Evolutionary conservation across 1,140 invertebrate species (phyloP).

Genomic region (Teleopsis dalmanni): DNA sequence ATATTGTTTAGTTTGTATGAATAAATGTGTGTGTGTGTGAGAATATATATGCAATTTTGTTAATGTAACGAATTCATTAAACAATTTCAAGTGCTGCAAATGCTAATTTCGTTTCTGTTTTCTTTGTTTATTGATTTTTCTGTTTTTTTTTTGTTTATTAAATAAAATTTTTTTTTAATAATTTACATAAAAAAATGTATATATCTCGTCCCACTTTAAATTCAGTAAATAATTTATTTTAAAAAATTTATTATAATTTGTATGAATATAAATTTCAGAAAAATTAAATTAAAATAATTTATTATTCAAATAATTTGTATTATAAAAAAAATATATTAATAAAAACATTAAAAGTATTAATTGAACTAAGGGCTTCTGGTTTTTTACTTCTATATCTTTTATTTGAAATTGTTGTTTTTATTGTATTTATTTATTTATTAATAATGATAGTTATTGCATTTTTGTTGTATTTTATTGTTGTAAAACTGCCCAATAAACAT

Average conservation of each 20-base stretch:
- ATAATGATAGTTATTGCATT: no score
- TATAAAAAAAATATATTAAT: not conserved
- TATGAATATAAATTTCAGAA: not conserved
- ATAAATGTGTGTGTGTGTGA: no score
- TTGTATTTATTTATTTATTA: no score
- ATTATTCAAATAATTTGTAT: not conserved
- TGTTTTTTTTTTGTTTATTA: not conserved
- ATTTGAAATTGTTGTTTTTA: no score
- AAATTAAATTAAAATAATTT: not conserved
- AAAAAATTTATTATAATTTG: not conserved
- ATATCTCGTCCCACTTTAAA: not conserved
- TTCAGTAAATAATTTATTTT: not conserved
- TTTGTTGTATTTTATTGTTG: no score
- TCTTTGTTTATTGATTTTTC: not conserved
- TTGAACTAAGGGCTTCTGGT: constrained; percentile 1
- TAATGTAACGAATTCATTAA: constrained; percentile 4
- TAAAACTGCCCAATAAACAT: no score
- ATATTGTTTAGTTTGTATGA: no score
- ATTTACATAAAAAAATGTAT: not conserved
- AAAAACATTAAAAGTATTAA: not conserved
- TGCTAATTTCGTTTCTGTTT: not conserved
- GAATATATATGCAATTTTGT: no score
- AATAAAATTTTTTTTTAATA: not conserved
- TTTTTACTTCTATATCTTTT: no score
- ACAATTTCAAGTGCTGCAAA: not conserved